Conservation (phyloP, 2,797 vertebrate species). For the Propithecus perrieri region DNA sequence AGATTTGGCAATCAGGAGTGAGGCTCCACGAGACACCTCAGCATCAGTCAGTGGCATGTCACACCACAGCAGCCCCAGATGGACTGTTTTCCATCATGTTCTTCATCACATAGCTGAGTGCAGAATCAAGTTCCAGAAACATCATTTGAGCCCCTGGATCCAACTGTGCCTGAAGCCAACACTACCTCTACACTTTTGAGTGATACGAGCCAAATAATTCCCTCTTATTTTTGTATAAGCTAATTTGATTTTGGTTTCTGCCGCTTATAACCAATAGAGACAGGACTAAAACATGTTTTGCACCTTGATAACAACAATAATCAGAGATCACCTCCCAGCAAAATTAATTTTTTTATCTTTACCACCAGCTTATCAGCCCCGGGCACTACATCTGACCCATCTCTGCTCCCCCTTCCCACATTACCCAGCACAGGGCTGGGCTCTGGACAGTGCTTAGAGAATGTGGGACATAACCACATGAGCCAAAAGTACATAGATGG, state of each 20-base stretch:
- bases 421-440: background rate
- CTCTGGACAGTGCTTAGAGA: background rate
- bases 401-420: background rate
- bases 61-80: background rate
- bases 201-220: background rate
- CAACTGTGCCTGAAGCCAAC: background rate
- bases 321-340: background rate
- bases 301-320: background rate
- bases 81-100: background rate
- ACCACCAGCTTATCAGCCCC: background rate
- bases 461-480: background rate
- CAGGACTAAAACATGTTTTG: background rate
- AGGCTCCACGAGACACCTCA: background rate
- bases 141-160: background rate
- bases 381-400: background rate
- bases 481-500: background rate
- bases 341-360: background rate
- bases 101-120: background rate
- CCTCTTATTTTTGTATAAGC: background rate
- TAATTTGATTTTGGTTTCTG: constrained; percentile 8
- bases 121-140: background rate
- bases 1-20: background rate
- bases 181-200: background rate
- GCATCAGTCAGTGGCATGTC: background rate
- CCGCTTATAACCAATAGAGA: background rate